A percentile compares a stretch with the other conserved stretches of the same genome.
These are phyloP conservation scores for Neofelis nebulosa DNA, from an alignment of 2,113 vertebrate genomes.

Conservation along the genomic window DNA sequence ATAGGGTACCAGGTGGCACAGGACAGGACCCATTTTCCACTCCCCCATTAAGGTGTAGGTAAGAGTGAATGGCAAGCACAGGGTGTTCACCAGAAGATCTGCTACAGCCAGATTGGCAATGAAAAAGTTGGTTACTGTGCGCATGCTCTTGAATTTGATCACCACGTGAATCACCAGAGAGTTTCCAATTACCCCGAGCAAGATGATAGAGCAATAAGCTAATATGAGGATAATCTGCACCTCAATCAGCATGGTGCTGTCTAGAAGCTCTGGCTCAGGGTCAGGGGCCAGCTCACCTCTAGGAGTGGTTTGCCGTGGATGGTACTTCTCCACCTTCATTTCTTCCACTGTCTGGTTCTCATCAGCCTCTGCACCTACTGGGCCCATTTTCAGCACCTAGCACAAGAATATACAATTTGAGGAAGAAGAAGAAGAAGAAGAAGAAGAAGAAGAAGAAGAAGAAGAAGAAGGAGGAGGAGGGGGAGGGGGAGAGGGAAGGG, in stretches of 20 bases:
- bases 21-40: constrained; percentile 93
- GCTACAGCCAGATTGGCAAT: constrained; percentile 95
- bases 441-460: too few species aligned
- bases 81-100: constrained; percentile 93
- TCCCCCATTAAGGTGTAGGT: constrained; percentile 92
- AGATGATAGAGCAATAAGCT: constrained; percentile 94
- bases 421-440: too few species aligned
- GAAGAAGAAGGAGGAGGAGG: too few species aligned
- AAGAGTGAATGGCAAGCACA: constrained; percentile 95
- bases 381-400: constrained; percentile 76
- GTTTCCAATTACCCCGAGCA: constrained; percentile 94
- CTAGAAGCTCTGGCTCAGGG: constrained; percentile 86
- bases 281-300: constrained; percentile 78
- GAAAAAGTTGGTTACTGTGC: constrained; percentile 96
- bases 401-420: constrained; percentile 22
- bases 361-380: constrained; percentile 80
- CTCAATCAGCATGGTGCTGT: constrained; percentile 92
- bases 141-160: constrained; percentile 94
- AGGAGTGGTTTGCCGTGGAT: constrained; percentile 73
- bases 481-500: rapidly evolving
- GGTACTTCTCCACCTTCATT: constrained; percentile 77
- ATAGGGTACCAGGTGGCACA: constrained; percentile 94
- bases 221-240: constrained; percentile 93
- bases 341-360: constrained; percentile 85
- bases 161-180: constrained; percentile 95